Evolutionary conservation across 2,888 invertebrate genomes (phyloP).

Genomic region (Lasioglossum morio): DNA sequence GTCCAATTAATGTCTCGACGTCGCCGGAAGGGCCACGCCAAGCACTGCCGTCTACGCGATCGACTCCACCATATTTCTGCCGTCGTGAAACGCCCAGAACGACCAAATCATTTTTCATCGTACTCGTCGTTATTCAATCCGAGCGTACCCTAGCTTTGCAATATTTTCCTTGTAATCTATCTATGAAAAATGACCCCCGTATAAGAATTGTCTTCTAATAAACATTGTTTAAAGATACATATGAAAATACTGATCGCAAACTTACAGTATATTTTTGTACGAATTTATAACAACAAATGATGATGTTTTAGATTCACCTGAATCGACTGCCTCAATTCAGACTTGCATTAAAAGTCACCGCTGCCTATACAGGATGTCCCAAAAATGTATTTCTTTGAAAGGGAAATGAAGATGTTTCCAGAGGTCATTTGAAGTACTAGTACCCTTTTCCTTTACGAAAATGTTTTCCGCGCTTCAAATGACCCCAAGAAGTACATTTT

Average conservation of each 20-base stretch:
- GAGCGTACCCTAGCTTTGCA: not conserved
- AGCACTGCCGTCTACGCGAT: slow-evolving; percentile 51
- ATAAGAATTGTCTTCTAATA: not conserved
- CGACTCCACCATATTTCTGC: slow-evolving; percentile 48
- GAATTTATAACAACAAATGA: not conserved
- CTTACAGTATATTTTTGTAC: not conserved
- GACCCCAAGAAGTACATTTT: too few relatives aligned
- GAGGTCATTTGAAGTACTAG: too few relatives aligned
- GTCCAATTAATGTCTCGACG: slow-evolving; percentile 77
- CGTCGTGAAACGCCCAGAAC: slow-evolving; percentile 15
- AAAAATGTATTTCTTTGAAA: too few relatives aligned
- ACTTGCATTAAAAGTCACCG: too few relatives aligned
- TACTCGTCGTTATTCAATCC: slow-evolving; percentile 10
- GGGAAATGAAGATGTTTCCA: too few relatives aligned
- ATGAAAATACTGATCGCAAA: not conserved
- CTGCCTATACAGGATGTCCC: too few relatives aligned
- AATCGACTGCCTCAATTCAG: too few relatives aligned
- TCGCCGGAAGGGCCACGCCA: slow-evolving; percentile 59
- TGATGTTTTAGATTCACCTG: not conserved
- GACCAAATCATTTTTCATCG: slow-evolving; percentile 31
- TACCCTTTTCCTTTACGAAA: too few relatives aligned
- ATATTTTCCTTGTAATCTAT: not conserved
- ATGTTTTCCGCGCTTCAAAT: too few relatives aligned
- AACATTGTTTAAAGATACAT: not conserved
- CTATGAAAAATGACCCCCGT: not conserved